Evolutionary conservation across 1,140 invertebrate species (phyloP), one percentile per base, ranked within the genome.

Genomic region (Sycobia sp.): DNA sequence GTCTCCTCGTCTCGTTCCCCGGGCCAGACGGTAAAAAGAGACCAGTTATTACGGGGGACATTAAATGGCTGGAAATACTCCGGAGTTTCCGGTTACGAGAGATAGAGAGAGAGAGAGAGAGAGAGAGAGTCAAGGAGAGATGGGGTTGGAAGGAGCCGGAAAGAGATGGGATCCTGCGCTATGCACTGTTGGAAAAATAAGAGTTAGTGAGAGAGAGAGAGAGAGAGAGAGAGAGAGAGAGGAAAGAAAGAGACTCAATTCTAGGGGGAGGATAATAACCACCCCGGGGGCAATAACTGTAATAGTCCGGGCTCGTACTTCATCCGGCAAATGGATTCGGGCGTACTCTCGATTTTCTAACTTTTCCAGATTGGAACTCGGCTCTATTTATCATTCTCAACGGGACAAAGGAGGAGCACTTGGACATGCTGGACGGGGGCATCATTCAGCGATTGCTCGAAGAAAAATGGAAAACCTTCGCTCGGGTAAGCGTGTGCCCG

Each of bases 391-490:
- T 98, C 62, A 98, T 99, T 70, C 86, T 99, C 34, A 97, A 98
- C 76, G 97, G 97, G 62, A 94, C 91, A 22, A 98, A 97, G 78
- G 92, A 97, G 71, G 96, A 97, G 71, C 97, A 99, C 87, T 86
- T 99, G 76, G 95, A 98, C 75, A 99, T 99, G 97, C 83, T 99
- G 65, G 96, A 98, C 72, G 96, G 95, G 47, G 96, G 97, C 36
- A 98, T 99, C 50, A 98, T 99, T 77, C 94, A 98, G 77, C 88
- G 95, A 73, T 82, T 99, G 49, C 84, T 99, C 14, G 96, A 98
- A 82, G 97, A 99, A 83, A 99, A 99, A 82, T 99, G 97, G 97
- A 98, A 98, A 80, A 97, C 95, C 3, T 99, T 97, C 86, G 97
- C 95, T 29, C 87, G 91, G 79, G 94, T 96, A 86, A 83, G 73